Evolutionary conservation across 2,113 vertebrate genomes (phyloP).

Genomic region (Hydrolagus affinis): DNA sequence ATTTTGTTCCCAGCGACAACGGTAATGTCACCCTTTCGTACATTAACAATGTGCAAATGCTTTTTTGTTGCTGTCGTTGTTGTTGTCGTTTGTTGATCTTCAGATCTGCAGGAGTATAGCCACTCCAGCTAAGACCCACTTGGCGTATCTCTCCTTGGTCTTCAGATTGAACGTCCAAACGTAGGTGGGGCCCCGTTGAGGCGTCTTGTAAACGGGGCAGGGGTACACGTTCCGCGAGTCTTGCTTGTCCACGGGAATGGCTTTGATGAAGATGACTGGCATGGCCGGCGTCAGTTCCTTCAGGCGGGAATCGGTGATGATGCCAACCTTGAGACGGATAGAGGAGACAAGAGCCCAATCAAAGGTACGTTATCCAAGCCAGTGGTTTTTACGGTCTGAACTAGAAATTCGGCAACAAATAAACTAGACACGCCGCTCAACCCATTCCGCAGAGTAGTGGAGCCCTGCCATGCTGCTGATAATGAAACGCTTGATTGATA

Average conservation of each 20-base stretch:
- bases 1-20: neutral
- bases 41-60: neutral
- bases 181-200: slow-evolving; percentile 77
- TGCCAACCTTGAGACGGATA: slow-evolving; percentile 55
- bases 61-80: neutral
- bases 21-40: neutral
- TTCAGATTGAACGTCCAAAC: slow-evolving; percentile 92
- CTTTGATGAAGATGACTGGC: slow-evolving; percentile 81
- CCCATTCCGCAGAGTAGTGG: neutral
- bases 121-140: slow-evolving; percentile 85
- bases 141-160: slow-evolving; percentile 77
- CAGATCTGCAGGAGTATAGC: slow-evolving; percentile 79
- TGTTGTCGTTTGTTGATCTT: slow-evolving; percentile 3
- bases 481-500: too few species aligned
- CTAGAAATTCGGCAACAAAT: too few species aligned
- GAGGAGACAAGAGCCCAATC: slow-evolving; percentile 8
- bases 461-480: neutral
- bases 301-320: slow-evolving; percentile 70
- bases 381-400: too few species aligned
- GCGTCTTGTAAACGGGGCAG: slow-evolving; percentile 85
- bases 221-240: slow-evolving; percentile 63
- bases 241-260: slow-evolving; percentile 73
- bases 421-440: neutral
- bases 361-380: neutral
- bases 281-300: slow-evolving; percentile 78